Evolutionary conservation across 2,113 vertebrate genomes (phyloP).

Genomic region (Anthoscopus minutus): DNA sequence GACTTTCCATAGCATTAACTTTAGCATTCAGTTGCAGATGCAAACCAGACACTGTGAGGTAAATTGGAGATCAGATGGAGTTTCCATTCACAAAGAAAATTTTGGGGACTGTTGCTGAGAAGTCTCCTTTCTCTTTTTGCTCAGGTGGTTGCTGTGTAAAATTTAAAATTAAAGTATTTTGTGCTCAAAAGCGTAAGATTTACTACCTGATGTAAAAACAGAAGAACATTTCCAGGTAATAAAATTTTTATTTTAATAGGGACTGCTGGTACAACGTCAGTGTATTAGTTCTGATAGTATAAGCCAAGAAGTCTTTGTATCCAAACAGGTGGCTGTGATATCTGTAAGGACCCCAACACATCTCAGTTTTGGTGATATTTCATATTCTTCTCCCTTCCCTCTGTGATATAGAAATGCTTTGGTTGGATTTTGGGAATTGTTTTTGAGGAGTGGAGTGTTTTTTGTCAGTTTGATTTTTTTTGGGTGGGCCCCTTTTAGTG

Average conservation of each 20-base stretch:
- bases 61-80: not conserved
- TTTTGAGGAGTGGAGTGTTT: accelerated
- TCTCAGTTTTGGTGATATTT: not conserved
- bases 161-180: not conserved
- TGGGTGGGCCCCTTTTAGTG: not conserved
- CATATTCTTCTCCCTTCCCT: not conserved
- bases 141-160: not conserved
- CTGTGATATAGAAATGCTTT: not conserved
- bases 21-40: not conserved
- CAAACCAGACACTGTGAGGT: not conserved
- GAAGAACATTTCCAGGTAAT: not conserved
- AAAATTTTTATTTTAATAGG: not conserved
- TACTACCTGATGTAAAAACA: not conserved
- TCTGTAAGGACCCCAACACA: not conserved
- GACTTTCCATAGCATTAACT: not conserved
- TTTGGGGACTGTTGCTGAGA: not conserved
- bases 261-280: not conserved
- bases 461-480: not conserved
- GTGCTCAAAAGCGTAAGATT: not conserved
- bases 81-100: not conserved
- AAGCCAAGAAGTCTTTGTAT: not conserved
- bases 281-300: not conserved
- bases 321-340: not conserved
- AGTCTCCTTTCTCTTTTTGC: not conserved
- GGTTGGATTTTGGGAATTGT: not conserved